Base-by-base conservation (phyloP, 2,113 vertebrate species). In the Opisthocomus hoazin region DNA sequence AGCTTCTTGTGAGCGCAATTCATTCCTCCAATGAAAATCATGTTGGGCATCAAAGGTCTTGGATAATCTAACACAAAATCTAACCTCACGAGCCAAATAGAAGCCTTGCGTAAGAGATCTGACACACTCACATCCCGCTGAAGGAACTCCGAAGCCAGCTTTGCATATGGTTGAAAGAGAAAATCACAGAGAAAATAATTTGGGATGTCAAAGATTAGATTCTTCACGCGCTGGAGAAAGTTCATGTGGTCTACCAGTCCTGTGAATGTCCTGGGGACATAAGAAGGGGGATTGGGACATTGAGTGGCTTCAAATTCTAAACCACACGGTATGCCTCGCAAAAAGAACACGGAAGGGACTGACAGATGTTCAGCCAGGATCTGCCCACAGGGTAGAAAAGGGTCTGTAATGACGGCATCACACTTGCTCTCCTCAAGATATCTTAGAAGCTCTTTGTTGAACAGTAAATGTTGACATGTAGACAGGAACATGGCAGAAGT, bases 371-470 rank as follows among this genome's bases (percentile, higher is more conserved):
- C 96, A 6, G 98, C 97, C 71, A 99, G 63, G 13, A 99, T 96
- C 16, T 98, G 27, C 20, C 99, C 98, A 2, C 99, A 99, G 3
- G 98, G 98, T 30, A 98, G 78, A 58, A 99, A 98, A 14, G 99
- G 99, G 84, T 99, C 99, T 1, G 98, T 98, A 12, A 99, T 51
- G 53, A 99, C 5, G 5, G 87, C 43, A 7, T 99, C 97, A 9
- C 98, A 99, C 17, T 70, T 57, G 10, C 57, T 76, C 21, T 51
- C 80, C 1, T 32, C 86, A 54, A 99, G 96, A 48, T 77, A 97
- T n/a, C 70, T 69, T 96, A 99, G 97, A 15, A 99, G 84, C 15
- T 96, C 53, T 70, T 97, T 14, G 76, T 98, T 97, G 57, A 97
- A 87, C 41, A 99, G 88, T 36, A 99, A 90, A 43, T 87, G 61